Percentiles rank a stretch among this genome's conserved stretches.
These are phyloP conservation scores for Cremastobaeus sp. DNA, from an alignment of 2,888 invertebrate species.

Conservation along the genomic window DNA sequence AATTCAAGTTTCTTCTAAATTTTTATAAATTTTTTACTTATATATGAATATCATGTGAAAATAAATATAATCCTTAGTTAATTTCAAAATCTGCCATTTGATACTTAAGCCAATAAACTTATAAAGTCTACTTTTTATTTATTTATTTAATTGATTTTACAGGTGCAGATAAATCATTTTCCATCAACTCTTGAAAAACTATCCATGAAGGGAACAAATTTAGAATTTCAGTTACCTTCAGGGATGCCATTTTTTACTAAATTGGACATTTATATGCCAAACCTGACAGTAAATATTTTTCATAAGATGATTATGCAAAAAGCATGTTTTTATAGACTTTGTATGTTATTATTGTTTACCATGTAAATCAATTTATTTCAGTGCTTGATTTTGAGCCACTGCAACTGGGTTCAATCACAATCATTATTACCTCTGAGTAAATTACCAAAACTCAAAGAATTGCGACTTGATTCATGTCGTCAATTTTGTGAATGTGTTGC, in stretches of 20 bases:
- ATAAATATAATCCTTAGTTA: too few relatives aligned
- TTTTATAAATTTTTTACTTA: constrained; percentile 3
- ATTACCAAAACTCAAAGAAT: constrained; percentile 81
- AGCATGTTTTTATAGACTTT: too few relatives aligned
- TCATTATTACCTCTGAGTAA: constrained; percentile 87
- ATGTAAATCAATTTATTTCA: constrained; percentile 69
- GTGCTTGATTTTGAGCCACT: constrained; percentile 85
- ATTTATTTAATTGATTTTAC: constrained; percentile 63
- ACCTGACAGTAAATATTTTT: constrained; percentile 79
- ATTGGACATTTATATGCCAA: constrained; percentile 79
- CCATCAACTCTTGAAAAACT: constrained; percentile 82
- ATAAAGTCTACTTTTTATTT: not conserved
- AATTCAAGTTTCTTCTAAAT: not conserved
- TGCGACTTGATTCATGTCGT: constrained; percentile 83
- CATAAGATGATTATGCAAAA: too few relatives aligned
- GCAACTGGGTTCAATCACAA: constrained; percentile 87
- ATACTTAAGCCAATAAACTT: too few relatives aligned
- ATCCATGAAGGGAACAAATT: constrained; percentile 80
- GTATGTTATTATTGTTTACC: too few relatives aligned
- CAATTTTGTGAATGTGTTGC: constrained; percentile 86
- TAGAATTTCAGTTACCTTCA: constrained; percentile 76
- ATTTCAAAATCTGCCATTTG: too few relatives aligned
- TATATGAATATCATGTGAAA: constrained; percentile 1
- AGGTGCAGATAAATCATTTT: constrained; percentile 84
- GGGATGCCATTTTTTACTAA: constrained; percentile 81